phyloP scores from a whole-genome alignment of 2,113 vertebrate species.

The Chloroceryle aenea region DNA sequence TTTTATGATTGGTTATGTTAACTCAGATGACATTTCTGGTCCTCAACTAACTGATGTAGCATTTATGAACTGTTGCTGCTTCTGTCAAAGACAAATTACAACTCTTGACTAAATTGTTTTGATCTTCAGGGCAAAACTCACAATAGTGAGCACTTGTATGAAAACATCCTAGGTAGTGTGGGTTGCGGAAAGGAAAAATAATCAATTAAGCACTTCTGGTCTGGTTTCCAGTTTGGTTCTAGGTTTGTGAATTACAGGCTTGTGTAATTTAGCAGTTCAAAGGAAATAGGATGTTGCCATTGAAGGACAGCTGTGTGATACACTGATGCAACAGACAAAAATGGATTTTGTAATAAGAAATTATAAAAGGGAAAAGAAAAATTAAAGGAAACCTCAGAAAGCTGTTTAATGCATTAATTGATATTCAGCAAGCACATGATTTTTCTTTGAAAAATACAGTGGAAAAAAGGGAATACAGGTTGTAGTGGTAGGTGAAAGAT shows the following conservation, averaged over 20 bases:
- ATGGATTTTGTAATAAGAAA: neutral
- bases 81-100: neutral
- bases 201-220: neutral
- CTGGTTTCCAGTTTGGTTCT: neutral
- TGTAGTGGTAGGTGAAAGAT: neutral
- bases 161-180: neutral
- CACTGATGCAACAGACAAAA: rapidly evolving
- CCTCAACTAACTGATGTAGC: neutral
- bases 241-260: neutral
- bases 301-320: neutral
- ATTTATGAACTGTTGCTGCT: neutral
- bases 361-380: neutral
- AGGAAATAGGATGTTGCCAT: neutral
- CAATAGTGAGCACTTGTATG: neutral
- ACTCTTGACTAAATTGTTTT: neutral
- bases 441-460: neutral
- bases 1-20: neutral
- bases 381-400: neutral
- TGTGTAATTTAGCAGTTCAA: neutral
- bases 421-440: neutral
- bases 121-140: neutral
- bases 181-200: neutral
- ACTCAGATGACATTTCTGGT: neutral
- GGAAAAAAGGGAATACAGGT: neutral
- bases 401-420: neutral